A percentile compares a stretch with the other conserved stretches of the same genome.
Conservation (phyloP, 2,888 invertebrate genomes). For the Pecten maximus region DNA sequence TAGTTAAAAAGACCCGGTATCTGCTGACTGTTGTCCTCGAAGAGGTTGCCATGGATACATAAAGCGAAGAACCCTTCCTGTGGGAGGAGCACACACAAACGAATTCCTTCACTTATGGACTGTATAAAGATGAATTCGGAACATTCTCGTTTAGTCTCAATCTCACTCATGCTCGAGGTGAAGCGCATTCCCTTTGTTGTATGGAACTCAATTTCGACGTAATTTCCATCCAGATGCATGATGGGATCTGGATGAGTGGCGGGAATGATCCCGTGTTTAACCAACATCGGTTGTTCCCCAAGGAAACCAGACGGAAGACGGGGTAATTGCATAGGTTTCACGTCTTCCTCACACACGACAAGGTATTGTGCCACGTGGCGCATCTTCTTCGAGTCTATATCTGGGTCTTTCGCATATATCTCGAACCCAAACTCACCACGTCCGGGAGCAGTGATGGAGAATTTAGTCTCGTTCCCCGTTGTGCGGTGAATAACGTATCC, state of each 20-base stretch:
- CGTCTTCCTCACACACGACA: constrained; percentile 64
- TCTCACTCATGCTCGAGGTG: constrained; percentile 62
- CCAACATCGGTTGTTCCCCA: constrained; percentile 69
- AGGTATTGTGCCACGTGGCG: constrained; percentile 69
- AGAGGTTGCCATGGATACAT: constrained; percentile 67
- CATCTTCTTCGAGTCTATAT: constrained; percentile 68
- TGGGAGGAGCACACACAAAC: constrained; percentile 66
- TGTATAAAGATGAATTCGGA: constrained; percentile 67
- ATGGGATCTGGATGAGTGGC: constrained; percentile 68
- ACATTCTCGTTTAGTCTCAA: constrained; percentile 59
- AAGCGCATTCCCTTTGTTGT: constrained; percentile 67
- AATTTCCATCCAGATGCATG: constrained; percentile 62
- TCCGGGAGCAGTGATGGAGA: constrained; percentile 59
- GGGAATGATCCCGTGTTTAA: constrained; percentile 64
- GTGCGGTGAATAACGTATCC: constrained; percentile 65
- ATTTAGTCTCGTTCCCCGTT: constrained; percentile 60
- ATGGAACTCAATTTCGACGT: constrained; percentile 65
- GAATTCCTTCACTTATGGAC: constrained; percentile 63
- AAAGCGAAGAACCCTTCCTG: constrained; percentile 63
- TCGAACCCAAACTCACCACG: constrained; percentile 68
- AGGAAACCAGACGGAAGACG: constrained; percentile 66
- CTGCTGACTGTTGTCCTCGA: constrained; percentile 64
- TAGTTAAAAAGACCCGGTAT: constrained; percentile 68
- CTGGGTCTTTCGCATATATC: constrained; percentile 69
- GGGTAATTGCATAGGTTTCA: constrained; percentile 58